These are phyloP conservation scores for Telenomus remus DNA, from an alignment of 1,140 invertebrate genomes.

Conservation along the genomic window DNA sequence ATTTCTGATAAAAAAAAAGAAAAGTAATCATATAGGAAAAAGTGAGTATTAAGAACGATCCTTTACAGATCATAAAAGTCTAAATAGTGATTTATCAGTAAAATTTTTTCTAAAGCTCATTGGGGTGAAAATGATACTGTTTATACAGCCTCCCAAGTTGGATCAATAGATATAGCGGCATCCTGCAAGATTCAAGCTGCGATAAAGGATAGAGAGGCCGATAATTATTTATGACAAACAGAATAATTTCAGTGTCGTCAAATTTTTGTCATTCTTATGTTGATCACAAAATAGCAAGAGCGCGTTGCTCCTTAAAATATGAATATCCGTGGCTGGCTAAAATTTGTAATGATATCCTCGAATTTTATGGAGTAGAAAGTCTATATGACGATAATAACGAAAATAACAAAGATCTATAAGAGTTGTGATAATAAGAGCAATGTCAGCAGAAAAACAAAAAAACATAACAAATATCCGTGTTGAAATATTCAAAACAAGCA, in stretches of 20 bases:
- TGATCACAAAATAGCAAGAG: slow-evolving; percentile 24
- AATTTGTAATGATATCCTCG: not conserved
- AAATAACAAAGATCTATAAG: too few relatives aligned
- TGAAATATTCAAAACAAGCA: slow-evolving; percentile 15
- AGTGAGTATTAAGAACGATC: too few relatives aligned
- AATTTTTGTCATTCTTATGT: slow-evolving; percentile 25
- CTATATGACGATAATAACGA: too few relatives aligned
- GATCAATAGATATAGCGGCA: slow-evolving; percentile 21
- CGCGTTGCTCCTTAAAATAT: slow-evolving; percentile 10
- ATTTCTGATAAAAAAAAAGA: too few relatives aligned
- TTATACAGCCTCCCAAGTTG: slow-evolving; percentile 4
- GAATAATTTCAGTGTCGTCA: slow-evolving; percentile 29
- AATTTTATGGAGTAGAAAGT: not conserved
- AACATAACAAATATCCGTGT: too few relatives aligned
- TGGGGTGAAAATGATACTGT: slow-evolving; percentile 8
- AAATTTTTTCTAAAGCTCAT: not conserved
- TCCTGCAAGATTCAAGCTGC: slow-evolving; percentile 12
- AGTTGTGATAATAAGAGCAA: too few relatives aligned
- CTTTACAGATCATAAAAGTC: too few relatives aligned
- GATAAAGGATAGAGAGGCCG: slow-evolving; percentile 11
- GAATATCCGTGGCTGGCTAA: slow-evolving; percentile 23
- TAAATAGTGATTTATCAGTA: too few relatives aligned
- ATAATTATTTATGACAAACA: slow-evolving; percentile 39
- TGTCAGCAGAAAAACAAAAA: too few relatives aligned
- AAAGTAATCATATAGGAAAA: too few relatives aligned